phyloP scores from a whole-genome alignment of 2,888 invertebrate genomes.

The Pomacea canaliculata region DNA sequence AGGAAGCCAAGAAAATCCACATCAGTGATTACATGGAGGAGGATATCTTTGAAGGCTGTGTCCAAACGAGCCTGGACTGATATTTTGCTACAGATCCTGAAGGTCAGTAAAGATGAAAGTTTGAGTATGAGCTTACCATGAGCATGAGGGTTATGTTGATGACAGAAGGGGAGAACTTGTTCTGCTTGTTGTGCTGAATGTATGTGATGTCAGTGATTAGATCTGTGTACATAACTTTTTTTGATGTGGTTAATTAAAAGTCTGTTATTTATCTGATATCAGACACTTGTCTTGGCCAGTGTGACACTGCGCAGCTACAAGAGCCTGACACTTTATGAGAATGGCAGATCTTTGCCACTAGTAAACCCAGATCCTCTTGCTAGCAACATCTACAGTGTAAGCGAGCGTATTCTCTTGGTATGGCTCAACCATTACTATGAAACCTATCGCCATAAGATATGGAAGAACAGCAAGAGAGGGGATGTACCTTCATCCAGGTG shows the following conservation, averaged over 20 bases:
- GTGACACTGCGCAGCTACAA: slow-evolving; percentile 66
- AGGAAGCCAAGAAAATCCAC: slow-evolving; percentile 43
- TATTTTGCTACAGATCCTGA: slow-evolving; percentile 67
- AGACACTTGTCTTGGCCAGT: slow-evolving; percentile 65
- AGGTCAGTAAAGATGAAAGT: slow-evolving; percentile 47
- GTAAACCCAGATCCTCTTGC: slow-evolving; percentile 67
- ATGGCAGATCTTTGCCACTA: slow-evolving; percentile 52
- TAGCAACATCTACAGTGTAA: slow-evolving; percentile 68
- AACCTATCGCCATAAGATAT: slow-evolving; percentile 62
- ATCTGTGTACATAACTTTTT: no score
- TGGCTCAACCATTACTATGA: slow-evolving; percentile 70
- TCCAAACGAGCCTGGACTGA: slow-evolving; percentile 70
- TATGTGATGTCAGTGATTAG: no score
- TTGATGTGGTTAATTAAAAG: not conserved
- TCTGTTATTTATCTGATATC: slow-evolving; percentile 18
- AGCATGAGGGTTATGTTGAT: no score
- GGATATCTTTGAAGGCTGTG: slow-evolving; percentile 68
- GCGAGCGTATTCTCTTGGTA: slow-evolving; percentile 66
- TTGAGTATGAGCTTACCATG: no score
- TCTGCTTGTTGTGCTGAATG: no score
- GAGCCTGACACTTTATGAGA: slow-evolving; percentile 54
- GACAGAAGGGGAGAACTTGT: no score
- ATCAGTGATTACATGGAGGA: slow-evolving; percentile 60
- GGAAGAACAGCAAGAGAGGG: slow-evolving; percentile 63
- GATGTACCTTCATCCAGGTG: slow-evolving; percentile 67